Evolutionary conservation across 2,113 vertebrate species (phyloP).

Genomic region (Odocoileus hemionus): DNA sequence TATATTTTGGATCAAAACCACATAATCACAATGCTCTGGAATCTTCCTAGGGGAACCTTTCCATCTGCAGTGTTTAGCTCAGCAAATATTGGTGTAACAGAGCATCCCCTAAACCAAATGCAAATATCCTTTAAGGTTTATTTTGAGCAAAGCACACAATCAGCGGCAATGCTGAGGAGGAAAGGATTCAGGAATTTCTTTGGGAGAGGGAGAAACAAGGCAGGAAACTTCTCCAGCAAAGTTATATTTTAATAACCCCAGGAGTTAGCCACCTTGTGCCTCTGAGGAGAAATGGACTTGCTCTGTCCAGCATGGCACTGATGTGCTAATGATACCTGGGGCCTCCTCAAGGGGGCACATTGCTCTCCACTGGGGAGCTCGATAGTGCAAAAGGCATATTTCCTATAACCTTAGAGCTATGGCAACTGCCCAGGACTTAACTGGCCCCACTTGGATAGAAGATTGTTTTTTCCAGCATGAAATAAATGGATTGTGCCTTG

Average conservation of each 20-base stretch:
- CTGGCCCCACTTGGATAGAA: conserved; percentile 11
- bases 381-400: conserved; percentile 29
- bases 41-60: conserved; percentile 65
- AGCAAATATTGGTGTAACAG: conserved; percentile 47
- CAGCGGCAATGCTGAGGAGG: conserved; percentile 19
- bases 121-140: conserved; percentile 1
- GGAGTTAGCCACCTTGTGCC: not conserved
- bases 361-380: conserved; percentile 16
- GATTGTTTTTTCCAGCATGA: conserved; percentile 35
- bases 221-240: not conserved
- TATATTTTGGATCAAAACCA: conserved; percentile 65
- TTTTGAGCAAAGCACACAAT: conserved; percentile 43
- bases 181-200: conserved; percentile 35
- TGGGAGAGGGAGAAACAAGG: conserved; percentile 3
- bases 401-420: conserved; percentile 14
- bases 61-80: conserved; percentile 27
- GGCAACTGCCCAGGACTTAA: conserved; percentile 18
- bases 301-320: not conserved
- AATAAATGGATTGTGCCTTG: conserved; percentile 58
- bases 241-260: not conserved
- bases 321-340: not conserved
- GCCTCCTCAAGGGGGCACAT: not conserved
- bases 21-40: conserved; percentile 61
- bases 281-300: conserved; percentile 2
- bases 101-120: not conserved